Percentiles rank a stretch among this genome's conserved stretches.
These are phyloP conservation scores for Nothocercus julius DNA, from an alignment of 2,113 vertebrate genomes.

Conservation along the genomic window DNA sequence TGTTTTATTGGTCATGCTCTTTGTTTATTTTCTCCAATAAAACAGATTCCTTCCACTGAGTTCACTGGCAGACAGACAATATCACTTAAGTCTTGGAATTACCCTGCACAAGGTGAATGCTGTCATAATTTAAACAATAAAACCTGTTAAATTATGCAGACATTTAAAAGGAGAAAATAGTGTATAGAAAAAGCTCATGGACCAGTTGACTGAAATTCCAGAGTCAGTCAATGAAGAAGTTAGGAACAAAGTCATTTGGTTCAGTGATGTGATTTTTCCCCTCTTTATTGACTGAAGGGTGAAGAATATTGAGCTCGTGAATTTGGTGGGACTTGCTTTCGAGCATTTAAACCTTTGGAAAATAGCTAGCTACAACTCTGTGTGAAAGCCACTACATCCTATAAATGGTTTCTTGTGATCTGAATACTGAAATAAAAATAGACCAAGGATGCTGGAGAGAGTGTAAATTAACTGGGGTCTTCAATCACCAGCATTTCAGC, in stretches of 20 bases:
- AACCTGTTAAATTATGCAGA: neutral
- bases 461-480: neutral
- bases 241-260: neutral
- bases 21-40: neutral
- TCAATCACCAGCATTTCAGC: neutral
- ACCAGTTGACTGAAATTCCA: neutral
- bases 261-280: neutral
- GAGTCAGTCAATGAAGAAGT: neutral
- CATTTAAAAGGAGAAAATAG: neutral
- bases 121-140: neutral
- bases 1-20: neutral
- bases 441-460: neutral
- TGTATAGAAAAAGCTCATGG: neutral
- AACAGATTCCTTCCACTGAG: neutral
- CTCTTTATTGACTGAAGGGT: neutral
- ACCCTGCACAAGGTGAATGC: neutral
- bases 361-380: neutral
- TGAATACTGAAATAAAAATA: slow-evolving; percentile 19
- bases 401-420: neutral
- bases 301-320: neutral
- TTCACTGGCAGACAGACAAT: neutral
- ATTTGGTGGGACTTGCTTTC: neutral
- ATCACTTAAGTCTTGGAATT: neutral
- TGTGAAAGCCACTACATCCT: neutral
- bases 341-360: slow-evolving; percentile 11